These are phyloP conservation scores for Porites australiensis DNA, from an alignment of 64 coral and sea anemone genomes.

Conservation along the genomic window DNA sequence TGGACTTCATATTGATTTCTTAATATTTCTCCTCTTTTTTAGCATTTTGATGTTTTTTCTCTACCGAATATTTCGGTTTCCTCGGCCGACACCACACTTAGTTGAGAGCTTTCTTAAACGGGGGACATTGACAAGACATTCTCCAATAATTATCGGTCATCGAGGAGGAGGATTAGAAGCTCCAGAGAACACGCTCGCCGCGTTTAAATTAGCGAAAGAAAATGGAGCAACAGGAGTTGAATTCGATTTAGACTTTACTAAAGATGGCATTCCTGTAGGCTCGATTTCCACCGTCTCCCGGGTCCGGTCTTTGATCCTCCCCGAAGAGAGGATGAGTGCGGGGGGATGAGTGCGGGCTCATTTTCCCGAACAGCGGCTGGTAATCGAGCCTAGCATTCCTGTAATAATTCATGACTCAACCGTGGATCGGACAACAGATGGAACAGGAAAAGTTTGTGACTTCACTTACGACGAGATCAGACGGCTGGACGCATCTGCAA, in stretches of 20 bases:
- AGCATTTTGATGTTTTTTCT: slow-evolving; percentile 62
- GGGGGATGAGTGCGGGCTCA: no score
- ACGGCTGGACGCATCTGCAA: slow-evolving; percentile 74
- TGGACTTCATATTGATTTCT: slow-evolving; percentile 79
- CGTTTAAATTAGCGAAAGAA: slow-evolving; percentile 88
- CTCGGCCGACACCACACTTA: slow-evolving; percentile 79
- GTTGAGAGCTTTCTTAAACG: slow-evolving; percentile 88
- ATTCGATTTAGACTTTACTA: slow-evolving; percentile 94
- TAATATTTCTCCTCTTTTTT: slow-evolving; percentile 66
- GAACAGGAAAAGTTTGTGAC: slow-evolving; percentile 75
- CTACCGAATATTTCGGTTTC: slow-evolving; percentile 89
- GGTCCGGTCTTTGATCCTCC: no score
- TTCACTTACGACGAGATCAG: slow-evolving; percentile 73
- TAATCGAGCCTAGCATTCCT: no score
- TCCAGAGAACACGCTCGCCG: slow-evolving; percentile 87
- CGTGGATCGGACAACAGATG: slow-evolving; percentile 94
- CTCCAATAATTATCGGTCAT: slow-evolving; percentile 73
- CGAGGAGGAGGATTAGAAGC: slow-evolving; percentile 80
- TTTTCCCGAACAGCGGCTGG: no score
- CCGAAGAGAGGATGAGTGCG: no score
- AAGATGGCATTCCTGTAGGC: slow-evolving; percentile 93
- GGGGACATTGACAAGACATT: slow-evolving; percentile 73
- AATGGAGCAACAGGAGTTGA: slow-evolving; percentile 87
- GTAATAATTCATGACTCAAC: slow-evolving; percentile 95
- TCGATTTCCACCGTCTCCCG: no score